Percentiles rank a stretch among this genome's conserved stretches.
These are phyloP conservation scores for Trachemys scripta DNA, from an alignment of 2,113 vertebrate species.

Conservation along the genomic window DNA sequence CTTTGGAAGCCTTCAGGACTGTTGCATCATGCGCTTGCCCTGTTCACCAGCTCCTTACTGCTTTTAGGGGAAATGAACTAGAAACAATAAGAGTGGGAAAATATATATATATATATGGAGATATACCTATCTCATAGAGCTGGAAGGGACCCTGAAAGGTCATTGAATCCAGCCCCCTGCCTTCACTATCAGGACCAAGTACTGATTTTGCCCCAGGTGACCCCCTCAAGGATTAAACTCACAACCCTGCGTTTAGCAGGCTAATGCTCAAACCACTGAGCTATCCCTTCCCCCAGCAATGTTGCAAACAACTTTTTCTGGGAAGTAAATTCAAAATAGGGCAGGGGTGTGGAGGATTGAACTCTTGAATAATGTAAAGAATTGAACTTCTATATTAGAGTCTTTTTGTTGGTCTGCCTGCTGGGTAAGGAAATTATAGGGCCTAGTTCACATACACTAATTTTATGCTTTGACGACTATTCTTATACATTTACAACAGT, in stretches of 20 bases:
- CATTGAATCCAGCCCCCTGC: no score
- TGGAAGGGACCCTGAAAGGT: no score
- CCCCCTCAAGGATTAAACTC: no score
- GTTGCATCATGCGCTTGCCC: not conserved
- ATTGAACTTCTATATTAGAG: not conserved
- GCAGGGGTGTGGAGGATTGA: not conserved
- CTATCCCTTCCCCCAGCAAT: no score
- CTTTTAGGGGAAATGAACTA: conserved; percentile 18
- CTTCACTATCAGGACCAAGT: no score
- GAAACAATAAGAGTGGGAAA: not conserved
- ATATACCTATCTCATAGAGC: no score
- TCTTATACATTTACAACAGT: conserved; percentile 5
- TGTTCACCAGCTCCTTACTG: not conserved
- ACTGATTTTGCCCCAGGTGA: no score
- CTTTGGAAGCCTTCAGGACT: not conserved
- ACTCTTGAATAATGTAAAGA: not conserved
- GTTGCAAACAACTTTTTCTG: no score
- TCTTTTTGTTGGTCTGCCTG: not conserved
- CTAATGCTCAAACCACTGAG: no score
- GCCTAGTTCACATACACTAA: not conserved
- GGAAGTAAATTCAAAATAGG: no score
- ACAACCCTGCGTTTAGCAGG: no score
- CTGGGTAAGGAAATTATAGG: not conserved
- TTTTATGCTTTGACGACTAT: conserved; percentile 14
- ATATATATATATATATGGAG: no score